Base-by-base conservation (phyloP, 2,797 vertebrate species). In the Oceanodroma leucorhoa region DNA sequence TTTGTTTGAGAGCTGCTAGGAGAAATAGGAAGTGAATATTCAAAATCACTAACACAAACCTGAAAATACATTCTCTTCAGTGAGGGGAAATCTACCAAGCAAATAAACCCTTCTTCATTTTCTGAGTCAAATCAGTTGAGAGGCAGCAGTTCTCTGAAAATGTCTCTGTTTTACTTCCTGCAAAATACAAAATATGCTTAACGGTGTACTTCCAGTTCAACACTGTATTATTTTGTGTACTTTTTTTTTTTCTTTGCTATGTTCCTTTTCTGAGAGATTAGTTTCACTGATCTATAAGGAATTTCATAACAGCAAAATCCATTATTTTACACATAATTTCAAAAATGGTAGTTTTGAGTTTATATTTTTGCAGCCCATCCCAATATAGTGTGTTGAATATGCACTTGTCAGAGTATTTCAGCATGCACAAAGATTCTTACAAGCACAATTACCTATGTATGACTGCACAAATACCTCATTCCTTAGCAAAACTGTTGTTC, bases 11-110 rank as follows among this genome's bases (percentile, higher is more conserved):
- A 94, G 38, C 94, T 97, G 78, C 90, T 96, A 78, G 55, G 58
- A 94, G 83, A 91, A 97, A 94, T 82, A 96, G 94, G 95, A 97
- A 97, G 85, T 81, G 43, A 94, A 93, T 93, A 89, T 65, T 95
- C 88, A 96, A 95, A 97, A 97, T 95, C 91, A 89, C 73, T 83
- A 87, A 94, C 82, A 94, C 54, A 90, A 93, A 96, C 93, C 36
- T 95, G 66, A 97, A 96, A 97, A 95, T 83, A 70, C 26, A 80
- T 95, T 97, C 64, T 93, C 54, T 91, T 92, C 90, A 89, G 46
- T 73, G 77, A 95, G 84, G 69, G 65, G 50, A 97, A 96, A 93
- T 77, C 64, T 66, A 89, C 82, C 48, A 26, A 94, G 57, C 43
- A 93, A 95, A 87, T 43, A 90, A 95, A 65, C 53, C 65, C 53